Conservation (phyloP, 1,140 invertebrate species). For the Ceratina japonica region DNA sequence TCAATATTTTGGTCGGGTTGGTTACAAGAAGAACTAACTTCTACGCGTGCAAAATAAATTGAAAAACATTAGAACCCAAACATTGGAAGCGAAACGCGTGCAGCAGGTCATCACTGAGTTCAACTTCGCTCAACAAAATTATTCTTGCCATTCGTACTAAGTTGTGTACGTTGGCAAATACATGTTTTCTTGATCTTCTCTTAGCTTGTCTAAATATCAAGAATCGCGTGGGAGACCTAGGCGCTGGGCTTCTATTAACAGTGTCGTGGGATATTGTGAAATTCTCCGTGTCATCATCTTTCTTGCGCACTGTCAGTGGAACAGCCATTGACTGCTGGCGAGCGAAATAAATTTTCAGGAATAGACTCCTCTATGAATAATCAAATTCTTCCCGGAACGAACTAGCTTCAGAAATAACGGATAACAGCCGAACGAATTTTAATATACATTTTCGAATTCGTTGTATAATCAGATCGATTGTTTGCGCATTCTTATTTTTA, state of each 20-base stretch:
- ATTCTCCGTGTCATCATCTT: not conserved
- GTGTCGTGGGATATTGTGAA: constrained; percentile 7
- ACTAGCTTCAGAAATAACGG: not conserved
- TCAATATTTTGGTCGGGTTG: not conserved
- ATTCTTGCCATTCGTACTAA: not conserved
- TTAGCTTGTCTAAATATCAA: constrained; percentile 29
- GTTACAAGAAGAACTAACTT: no score
- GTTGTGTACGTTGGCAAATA: not conserved
- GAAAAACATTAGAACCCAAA: no score
- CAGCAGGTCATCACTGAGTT: no score
- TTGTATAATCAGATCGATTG: not conserved
- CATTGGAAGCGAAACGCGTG: no score
- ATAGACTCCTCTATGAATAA: constrained; percentile 2
- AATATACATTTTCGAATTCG: not conserved
- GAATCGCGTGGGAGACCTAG: constrained; percentile 9
- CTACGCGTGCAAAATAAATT: no score
- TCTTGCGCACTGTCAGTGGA: not conserved
- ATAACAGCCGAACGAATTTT: not conserved
- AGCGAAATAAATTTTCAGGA: not conserved
- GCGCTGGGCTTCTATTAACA: not conserved
- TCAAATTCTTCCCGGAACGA: not conserved
- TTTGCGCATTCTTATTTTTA: not conserved
- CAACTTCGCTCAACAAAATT: no score
- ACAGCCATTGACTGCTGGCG: not conserved
- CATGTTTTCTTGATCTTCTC: not conserved